Base-by-base conservation (phyloP, 1,140 invertebrate species). In the Calliphora vicina region DNA sequence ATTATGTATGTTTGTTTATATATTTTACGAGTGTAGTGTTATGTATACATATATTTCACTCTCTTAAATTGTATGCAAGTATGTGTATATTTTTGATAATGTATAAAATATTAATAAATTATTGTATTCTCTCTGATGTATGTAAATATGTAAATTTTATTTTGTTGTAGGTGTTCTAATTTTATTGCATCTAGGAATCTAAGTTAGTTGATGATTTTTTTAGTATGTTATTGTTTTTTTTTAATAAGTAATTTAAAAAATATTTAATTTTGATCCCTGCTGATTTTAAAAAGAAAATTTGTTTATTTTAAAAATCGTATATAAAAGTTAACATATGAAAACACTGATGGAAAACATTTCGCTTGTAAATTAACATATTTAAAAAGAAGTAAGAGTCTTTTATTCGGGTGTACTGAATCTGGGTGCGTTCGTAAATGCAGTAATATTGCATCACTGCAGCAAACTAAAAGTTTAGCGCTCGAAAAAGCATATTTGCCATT, bases 151-250 rank as follows among this genome's bases (percentile, higher is more conserved):
- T 35, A 35, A 29, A 8, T 35, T 35, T 35, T 35, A n/a, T n/a
- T 35, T 35, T 15, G 5, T 57, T 15, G 6, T 57, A 57, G 50
- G 27, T 76, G 15, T 76, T 76, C 5, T 35, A 27, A 72, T 73
- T 26, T 76, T 76, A 76, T 76, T 76, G 73, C 73, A 76, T 76
- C 73, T 76, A 76, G 73, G 73, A 76, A 76, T 35, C 73, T 76
- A 57, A 13, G 50, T 57, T 57, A 76, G 27, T 76, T 76, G 29
- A 35, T 76, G 73, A 76, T 76, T 76, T 76, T 76, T 12, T 76
- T 20, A 42, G 15, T 17, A 5, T 76, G 27, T 76, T 76, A 4
- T 76, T 74, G 27, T 35, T 72, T 72, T 72, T 13, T 73, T 73
- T 42, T 35, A 15, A 15, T 57, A 35, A n/a, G 15, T 57, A n/a